Conservation (phyloP, 2,797 vertebrate genomes). For the Gallinago stenura region DNA sequence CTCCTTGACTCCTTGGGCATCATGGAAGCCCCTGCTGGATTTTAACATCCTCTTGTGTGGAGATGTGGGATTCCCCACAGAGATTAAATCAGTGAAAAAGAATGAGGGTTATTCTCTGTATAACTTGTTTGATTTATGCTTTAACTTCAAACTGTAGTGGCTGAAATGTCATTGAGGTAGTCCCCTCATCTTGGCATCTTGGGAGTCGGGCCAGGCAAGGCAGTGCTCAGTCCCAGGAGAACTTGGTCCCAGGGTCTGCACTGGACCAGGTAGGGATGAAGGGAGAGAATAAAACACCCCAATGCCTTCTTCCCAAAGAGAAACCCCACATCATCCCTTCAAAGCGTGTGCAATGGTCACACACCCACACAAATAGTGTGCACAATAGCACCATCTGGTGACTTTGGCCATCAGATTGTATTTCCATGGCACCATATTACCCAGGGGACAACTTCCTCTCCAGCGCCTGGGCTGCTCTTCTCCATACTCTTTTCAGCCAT, state of each 20-base stretch:
- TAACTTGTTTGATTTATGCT: neutral
- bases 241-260: neutral
- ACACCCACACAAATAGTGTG: neutral
- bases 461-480: neutral
- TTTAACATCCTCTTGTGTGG: neutral
- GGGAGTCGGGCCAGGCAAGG: neutral
- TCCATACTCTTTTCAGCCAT: neutral
- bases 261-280: neutral
- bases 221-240: neutral
- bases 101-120: neutral
- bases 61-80: neutral
- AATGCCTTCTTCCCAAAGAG: neutral
- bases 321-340: neutral
- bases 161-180: neutral
- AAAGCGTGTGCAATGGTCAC: neutral
- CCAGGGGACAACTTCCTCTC: neutral
- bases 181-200: neutral
- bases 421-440: slow-evolving; percentile 54
- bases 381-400: slow-evolving; percentile 71
- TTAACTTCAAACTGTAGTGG: neutral
- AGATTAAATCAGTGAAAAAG: neutral
- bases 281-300: neutral
- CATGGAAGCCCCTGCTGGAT: neutral
- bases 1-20: neutral
- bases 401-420: neutral